These are phyloP conservation scores for Gibbula magus DNA, from an alignment of 2,888 invertebrate genomes.

Conservation along the genomic window DNA sequence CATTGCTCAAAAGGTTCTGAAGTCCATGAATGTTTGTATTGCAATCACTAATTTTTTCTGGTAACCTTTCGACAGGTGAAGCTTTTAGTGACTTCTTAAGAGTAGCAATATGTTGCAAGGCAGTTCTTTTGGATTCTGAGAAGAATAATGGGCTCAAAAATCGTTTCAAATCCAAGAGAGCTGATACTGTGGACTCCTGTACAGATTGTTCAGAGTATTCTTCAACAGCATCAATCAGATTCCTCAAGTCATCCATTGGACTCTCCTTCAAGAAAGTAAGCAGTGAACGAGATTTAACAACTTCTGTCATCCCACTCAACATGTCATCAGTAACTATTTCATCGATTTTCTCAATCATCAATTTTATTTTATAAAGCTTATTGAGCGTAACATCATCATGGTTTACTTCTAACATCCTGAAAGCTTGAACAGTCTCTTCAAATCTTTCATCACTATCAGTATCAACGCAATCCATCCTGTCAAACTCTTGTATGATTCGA, in stretches of 20 bases:
- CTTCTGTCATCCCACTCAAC: constrained; percentile 30
- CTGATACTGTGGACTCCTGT: constrained; percentile 51
- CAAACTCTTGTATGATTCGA: not conserved
- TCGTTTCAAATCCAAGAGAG: constrained; percentile 48
- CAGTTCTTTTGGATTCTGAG: constrained; percentile 24
- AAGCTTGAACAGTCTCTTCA: constrained; percentile 32
- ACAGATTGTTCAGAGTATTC: constrained; percentile 56
- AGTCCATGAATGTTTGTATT: constrained; percentile 15
- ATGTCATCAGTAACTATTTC: constrained; percentile 28
- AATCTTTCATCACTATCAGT: constrained; percentile 26
- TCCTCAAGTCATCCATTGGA: constrained; percentile 51
- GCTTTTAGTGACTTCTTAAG: constrained; percentile 14
- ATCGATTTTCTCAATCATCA: constrained; percentile 32
- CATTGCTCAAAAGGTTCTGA: not conserved
- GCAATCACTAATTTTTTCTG: constrained; percentile 12
- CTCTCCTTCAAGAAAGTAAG: constrained; percentile 42
- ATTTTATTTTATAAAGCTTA: constrained; percentile 28
- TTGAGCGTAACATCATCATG: constrained; percentile 22
- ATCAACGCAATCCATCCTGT: not conserved
- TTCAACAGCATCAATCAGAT: constrained; percentile 58
- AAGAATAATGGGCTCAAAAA: constrained; percentile 33
- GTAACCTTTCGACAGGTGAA: not conserved
- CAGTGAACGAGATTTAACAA: constrained; percentile 31
- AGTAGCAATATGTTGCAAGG: constrained; percentile 23
- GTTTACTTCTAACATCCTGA: constrained; percentile 26